phyloP scores from a whole-genome alignment of 2,113 vertebrate genomes.

The Pipra filicauda region DNA sequence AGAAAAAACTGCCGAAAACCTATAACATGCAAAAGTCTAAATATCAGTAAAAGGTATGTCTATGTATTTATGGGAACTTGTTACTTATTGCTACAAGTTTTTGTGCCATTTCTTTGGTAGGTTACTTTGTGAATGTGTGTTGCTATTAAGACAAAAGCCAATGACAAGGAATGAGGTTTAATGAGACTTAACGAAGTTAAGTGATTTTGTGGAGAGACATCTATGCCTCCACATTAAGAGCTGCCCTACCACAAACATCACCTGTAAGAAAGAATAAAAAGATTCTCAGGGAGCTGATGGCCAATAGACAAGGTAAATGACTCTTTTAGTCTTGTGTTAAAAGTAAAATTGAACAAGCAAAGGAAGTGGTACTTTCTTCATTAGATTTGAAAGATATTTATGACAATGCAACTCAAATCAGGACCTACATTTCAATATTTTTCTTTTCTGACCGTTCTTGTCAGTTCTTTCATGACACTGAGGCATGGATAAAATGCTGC shows the following conservation, averaged over 20 bases:
- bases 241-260: neutral
- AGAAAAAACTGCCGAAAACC: neutral
- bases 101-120: neutral
- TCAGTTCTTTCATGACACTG: neutral
- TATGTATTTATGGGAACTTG: neutral
- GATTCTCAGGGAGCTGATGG: neutral
- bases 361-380: neutral
- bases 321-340: neutral
- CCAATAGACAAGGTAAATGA: neutral
- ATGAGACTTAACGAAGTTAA: neutral
- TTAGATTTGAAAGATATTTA: constrained; percentile 1
- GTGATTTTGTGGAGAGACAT: neutral
- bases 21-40: neutral
- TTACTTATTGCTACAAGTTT: neutral
- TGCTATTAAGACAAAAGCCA: neutral
- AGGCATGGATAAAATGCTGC: neutral
- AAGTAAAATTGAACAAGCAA: neutral
- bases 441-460: neutral
- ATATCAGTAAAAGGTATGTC: neutral
- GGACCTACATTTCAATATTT: neutral
- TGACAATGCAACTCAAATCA: neutral
- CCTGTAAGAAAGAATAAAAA: neutral
- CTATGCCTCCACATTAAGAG: neutral
- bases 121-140: neutral
- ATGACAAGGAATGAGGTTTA: neutral